Conservation (phyloP, 2,113 vertebrate genomes). For the Catharus fuscescens region DNA sequence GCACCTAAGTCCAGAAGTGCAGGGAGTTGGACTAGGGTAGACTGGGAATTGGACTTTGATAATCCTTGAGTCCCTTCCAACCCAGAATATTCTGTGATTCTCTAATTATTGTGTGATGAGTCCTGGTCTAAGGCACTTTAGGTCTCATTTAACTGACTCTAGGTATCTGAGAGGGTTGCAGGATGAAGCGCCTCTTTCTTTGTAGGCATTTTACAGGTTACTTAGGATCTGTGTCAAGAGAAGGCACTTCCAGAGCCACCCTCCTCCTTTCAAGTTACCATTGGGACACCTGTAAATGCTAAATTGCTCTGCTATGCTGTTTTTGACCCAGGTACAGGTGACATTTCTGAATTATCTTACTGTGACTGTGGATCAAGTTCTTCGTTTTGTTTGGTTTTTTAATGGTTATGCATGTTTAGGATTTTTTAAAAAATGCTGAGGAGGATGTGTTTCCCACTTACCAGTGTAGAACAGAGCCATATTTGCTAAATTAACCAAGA, state of each 20-base stretch:
- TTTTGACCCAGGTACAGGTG: background rate
- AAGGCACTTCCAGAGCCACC: background rate
- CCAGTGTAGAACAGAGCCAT: fast-evolving
- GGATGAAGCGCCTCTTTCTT: background rate
- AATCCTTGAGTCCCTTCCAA: background rate
- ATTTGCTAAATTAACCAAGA: background rate
- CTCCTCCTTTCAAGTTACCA: background rate
- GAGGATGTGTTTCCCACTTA: fast-evolving
- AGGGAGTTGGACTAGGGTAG: background rate
- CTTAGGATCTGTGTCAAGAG: background rate
- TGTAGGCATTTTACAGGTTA: background rate
- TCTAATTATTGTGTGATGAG: background rate
- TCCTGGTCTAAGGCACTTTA: background rate
- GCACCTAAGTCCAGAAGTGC: background rate
- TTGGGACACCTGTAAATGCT: background rate
- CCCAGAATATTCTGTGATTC: background rate
- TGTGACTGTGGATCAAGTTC: background rate
- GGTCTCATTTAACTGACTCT: background rate
- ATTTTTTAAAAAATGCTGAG: fast-evolving
- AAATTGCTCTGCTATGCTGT: background rate
- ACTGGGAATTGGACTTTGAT: background rate
- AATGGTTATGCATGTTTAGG: fast-evolving
- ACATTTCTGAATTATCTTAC: background rate
- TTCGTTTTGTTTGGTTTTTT: background rate
- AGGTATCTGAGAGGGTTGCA: background rate